Evolutionary conservation across 2,888 invertebrate species (phyloP), one percentile per base, ranked within the genome.

Genomic region (Calameuta filiformis): DNA sequence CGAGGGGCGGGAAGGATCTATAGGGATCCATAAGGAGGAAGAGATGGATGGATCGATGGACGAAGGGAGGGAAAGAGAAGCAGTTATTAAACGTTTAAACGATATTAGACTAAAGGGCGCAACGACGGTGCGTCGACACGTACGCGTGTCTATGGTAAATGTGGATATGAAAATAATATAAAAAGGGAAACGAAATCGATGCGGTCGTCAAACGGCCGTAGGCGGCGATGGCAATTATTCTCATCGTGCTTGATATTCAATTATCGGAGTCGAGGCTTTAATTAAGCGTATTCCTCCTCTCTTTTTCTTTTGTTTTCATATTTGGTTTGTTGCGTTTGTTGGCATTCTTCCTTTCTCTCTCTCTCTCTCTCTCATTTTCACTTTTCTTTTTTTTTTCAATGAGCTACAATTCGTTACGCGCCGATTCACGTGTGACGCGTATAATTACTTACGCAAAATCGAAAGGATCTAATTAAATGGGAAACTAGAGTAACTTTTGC

Each of bases 401-500:
- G 23, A 23, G 56, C 23, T 56, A 56, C 56, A 56, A 56, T 56
- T 23, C 9, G 23, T 56, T 9, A 23, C 9, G 23, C 56, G 15
- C 23, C 56, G 23, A 56, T 56, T 15, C 56, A 23, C 23, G 23
- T 23, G 23, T 1, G 23, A 56, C 56, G 56, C 56, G 1, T 15
- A 2, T 9, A 23, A 23, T 9, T 2, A 9, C 23, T 2, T 23
- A 56, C 56, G 6, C 9, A 56, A 23, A 56, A 56, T 56, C 56
- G 23, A 56, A 56, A 23, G 23, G 23, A 56, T 56, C 23, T 56
- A 56, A 23, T 56, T 23, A 83, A 82, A 80, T 79, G 81, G 80
- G 79, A 83, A 84, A 83, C 82, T 83, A 81, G 82, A 80, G 80
- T 81, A 77, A 74, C 79, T 82, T 81, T 77, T 74, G 79, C 78